Evolutionary conservation across 2,113 vertebrate species (phyloP).

Genomic region (Falco punctatus): DNA sequence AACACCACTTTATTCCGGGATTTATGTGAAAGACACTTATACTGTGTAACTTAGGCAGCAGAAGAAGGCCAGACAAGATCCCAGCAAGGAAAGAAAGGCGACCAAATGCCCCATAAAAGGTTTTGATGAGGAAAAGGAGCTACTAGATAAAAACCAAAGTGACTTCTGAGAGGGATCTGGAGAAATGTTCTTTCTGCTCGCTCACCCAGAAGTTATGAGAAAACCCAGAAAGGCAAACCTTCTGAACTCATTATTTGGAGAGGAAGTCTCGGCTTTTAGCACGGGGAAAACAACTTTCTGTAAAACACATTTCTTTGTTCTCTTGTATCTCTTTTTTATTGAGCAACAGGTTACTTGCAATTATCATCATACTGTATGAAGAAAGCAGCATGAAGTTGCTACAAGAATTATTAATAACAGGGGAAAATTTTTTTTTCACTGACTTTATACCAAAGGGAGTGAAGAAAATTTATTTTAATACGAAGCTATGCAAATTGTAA

Average conservation of each 20-base stretch:
- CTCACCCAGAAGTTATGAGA: background rate
- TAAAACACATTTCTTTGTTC: background rate
- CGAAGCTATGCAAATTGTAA: background rate
- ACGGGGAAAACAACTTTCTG: background rate
- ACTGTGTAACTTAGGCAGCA: background rate
- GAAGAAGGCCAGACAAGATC: background rate
- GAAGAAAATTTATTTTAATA: background rate
- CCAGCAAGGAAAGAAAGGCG: background rate
- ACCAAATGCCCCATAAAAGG: background rate
- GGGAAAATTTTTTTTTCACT: background rate
- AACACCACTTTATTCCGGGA: background rate
- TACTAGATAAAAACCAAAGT: background rate
- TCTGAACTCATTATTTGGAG: background rate
- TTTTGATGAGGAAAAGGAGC: background rate
- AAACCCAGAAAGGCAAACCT: background rate
- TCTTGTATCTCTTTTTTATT: background rate
- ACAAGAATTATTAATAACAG: background rate
- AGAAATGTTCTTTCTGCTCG: background rate
- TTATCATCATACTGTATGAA: background rate
- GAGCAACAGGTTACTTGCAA: background rate
- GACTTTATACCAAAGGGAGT: background rate
- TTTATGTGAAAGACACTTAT: background rate
- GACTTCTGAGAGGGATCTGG: background rate
- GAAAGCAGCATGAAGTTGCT: background rate
- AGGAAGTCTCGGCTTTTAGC: background rate